phyloP scores from a whole-genome alignment of 1,140 invertebrate genomes.

The Grapholita molesta region DNA sequence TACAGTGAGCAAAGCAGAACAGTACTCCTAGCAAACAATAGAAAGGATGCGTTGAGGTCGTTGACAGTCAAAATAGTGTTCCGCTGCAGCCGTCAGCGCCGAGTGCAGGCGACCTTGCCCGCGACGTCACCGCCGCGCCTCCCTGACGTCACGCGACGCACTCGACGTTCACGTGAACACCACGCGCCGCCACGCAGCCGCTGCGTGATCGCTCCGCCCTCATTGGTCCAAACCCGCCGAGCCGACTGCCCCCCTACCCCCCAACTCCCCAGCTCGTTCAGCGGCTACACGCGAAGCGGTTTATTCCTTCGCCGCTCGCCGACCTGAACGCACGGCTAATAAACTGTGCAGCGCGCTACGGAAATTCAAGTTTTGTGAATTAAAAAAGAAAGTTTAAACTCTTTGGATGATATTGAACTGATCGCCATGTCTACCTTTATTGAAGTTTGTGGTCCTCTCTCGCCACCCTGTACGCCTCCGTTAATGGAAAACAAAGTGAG shows the following conservation, averaged over 20 bases:
- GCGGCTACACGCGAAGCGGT: slow-evolving; percentile 56
- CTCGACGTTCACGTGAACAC: slow-evolving; percentile 79
- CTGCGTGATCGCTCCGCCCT: slow-evolving; percentile 70
- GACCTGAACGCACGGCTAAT: slow-evolving; percentile 52
- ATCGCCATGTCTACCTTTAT: slow-evolving; percentile 64
- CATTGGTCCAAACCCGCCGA: slow-evolving; percentile 71
- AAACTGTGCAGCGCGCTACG: slow-evolving; percentile 30
- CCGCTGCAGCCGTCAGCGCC: slow-evolving; percentile 21
- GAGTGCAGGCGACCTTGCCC: slow-evolving; percentile 53
- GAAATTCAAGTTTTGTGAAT: slow-evolving; percentile 65
- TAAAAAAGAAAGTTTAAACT: slow-evolving; percentile 67
- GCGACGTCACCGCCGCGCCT: slow-evolving; percentile 63
- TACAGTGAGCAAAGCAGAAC: too few species aligned
- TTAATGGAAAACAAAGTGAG: slow-evolving; percentile 75
- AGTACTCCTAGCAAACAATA: slow-evolving; percentile 28
- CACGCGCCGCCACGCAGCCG: slow-evolving; percentile 77
- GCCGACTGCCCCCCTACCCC: slow-evolving; percentile 28
- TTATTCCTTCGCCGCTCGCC: slow-evolving; percentile 68
- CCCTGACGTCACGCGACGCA: slow-evolving; percentile 78
- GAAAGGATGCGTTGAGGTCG: slow-evolving; percentile 38
- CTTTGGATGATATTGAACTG: slow-evolving; percentile 55
- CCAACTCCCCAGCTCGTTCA: slow-evolving; percentile 45
- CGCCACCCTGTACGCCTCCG: slow-evolving; percentile 75
- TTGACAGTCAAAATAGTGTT: slow-evolving; percentile 29
- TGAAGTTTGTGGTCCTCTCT: slow-evolving; percentile 73